Percentiles rank a stretch among this genome's conserved stretches.
Conservation (phyloP, 2,888 invertebrate species). For the Cinara cedri region DNA sequence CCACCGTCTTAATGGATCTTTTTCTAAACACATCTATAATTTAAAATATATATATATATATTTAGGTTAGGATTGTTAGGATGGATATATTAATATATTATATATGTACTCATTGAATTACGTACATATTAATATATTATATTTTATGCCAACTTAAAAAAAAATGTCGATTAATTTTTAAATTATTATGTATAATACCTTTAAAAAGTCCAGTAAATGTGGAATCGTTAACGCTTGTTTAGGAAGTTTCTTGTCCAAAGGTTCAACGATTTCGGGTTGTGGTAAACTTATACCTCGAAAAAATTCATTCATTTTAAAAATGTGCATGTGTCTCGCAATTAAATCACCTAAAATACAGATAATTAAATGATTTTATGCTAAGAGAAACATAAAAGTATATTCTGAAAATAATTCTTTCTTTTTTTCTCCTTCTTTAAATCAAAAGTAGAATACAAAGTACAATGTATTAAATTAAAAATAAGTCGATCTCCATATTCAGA, state of each 20-base stretch:
- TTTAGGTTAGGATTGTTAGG: background rate
- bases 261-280: constrained; percentile 83
- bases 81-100: background rate
- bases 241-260: constrained; percentile 86
- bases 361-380: no score
- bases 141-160: background rate
- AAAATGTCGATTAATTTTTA: background rate
- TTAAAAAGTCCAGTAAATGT: constrained; percentile 81
- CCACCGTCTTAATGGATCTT: constrained; percentile 90
- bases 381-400: no score
- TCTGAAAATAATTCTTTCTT: no score
- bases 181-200: constrained; percentile 66
- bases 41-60: constrained; percentile 58
- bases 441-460: no score
- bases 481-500: no score
- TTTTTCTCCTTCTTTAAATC: no score
- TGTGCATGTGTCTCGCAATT: constrained; percentile 90
- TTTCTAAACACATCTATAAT: constrained; percentile 92
- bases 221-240: constrained; percentile 70
- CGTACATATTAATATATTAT: background rate
- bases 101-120: background rate
- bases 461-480: no score
- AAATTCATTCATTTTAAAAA: constrained; percentile 95
- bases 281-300: constrained; percentile 91
- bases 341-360: constrained; percentile 75